phyloP scores from a whole-genome alignment of 1,140 invertebrate species.

The Drosophila bifasciata region DNA sequence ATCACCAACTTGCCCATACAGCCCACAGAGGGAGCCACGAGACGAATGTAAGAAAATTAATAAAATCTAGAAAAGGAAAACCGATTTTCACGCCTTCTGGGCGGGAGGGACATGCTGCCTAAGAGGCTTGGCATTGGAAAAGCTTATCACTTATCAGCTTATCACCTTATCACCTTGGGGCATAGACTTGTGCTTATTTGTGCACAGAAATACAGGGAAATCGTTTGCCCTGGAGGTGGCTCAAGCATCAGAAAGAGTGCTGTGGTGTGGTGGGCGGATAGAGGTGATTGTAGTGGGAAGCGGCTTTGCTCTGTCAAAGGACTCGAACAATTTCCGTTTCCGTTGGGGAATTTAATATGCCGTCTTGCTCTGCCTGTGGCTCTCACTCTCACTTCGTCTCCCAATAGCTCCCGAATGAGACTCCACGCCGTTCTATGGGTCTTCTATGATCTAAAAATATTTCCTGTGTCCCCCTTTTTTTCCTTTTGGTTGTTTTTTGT shows the following conservation, averaged over 20 bases:
- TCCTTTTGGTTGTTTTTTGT: conserved; percentile 5
- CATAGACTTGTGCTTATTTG: too few relatives aligned
- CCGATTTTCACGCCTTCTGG: too few relatives aligned
- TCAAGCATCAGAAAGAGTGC: too few relatives aligned
- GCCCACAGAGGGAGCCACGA: conserved; percentile 40
- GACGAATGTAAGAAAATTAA: conserved; percentile 27
- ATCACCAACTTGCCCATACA: not conserved
- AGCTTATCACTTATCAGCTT: too few relatives aligned
- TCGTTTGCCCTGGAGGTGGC: too few relatives aligned
- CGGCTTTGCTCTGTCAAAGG: not conserved
- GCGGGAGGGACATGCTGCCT: too few relatives aligned
- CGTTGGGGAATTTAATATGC: conserved; percentile 44
- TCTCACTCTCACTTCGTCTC: not conserved
- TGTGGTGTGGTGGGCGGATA: too few relatives aligned
- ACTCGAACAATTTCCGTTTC: conserved; percentile 37
- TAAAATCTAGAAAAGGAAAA: conserved; percentile 1
- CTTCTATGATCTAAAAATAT: conserved; percentile 28
- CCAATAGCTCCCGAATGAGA: not conserved
- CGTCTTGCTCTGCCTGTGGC: not conserved
- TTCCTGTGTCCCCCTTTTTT: conserved; percentile 26
- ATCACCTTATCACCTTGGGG: too few relatives aligned
- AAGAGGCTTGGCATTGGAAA: too few relatives aligned
- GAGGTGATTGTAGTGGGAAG: too few relatives aligned
- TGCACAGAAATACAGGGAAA: too few relatives aligned
- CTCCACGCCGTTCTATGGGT: conserved; percentile 8